Evolutionary conservation across 2,888 invertebrate genomes (phyloP).

Genomic region (Blastobasis lacticolella): DNA sequence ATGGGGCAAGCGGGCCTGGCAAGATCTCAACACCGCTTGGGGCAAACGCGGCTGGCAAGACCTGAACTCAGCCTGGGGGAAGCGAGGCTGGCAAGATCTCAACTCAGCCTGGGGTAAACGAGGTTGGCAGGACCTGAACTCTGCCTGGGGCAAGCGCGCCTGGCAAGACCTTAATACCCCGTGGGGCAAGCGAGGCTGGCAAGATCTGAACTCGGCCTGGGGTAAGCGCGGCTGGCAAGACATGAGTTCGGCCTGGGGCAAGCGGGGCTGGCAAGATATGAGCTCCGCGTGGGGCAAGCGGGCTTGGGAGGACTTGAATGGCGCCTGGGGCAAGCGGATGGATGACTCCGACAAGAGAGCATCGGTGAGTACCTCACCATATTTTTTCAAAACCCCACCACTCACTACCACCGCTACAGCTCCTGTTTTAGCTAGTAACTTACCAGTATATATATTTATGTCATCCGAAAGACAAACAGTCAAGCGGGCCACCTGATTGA

Average conservation of each 20-base stretch:
- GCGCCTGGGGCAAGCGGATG: slow-evolving; percentile 7
- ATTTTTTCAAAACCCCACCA: too few species aligned
- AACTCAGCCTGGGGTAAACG: slow-evolving; percentile 74
- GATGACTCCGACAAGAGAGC: slow-evolving; percentile 68
- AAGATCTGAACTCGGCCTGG: slow-evolving; percentile 53
- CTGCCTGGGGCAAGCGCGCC: slow-evolving; percentile 75
- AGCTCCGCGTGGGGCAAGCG: slow-evolving; percentile 59
- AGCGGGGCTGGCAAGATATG: slow-evolving; percentile 67
- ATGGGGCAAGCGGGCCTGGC: slow-evolving; percentile 77
- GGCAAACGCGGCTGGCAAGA: slow-evolving; percentile 74
- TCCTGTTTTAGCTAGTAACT: not conserved
- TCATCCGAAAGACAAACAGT: too few species aligned
- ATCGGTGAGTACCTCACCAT: slow-evolving; percentile 7
- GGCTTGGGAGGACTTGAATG: slow-evolving; percentile 5
- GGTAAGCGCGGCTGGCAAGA: slow-evolving; percentile 75
- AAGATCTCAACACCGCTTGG: slow-evolving; percentile 58
- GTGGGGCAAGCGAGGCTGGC: slow-evolving; percentile 77
- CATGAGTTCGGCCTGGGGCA: slow-evolving; percentile 67
- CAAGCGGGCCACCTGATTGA: too few species aligned
- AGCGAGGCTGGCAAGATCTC: slow-evolving; percentile 68
- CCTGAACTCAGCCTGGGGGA: slow-evolving; percentile 71
- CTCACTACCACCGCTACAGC: not conserved
- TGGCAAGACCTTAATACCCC: slow-evolving; percentile 75
- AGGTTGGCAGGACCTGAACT: slow-evolving; percentile 72
- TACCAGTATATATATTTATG: too few species aligned